Base-by-base conservation (phyloP, 2,888 invertebrate genomes). In the Ptycholaimellus sp. region DNA sequence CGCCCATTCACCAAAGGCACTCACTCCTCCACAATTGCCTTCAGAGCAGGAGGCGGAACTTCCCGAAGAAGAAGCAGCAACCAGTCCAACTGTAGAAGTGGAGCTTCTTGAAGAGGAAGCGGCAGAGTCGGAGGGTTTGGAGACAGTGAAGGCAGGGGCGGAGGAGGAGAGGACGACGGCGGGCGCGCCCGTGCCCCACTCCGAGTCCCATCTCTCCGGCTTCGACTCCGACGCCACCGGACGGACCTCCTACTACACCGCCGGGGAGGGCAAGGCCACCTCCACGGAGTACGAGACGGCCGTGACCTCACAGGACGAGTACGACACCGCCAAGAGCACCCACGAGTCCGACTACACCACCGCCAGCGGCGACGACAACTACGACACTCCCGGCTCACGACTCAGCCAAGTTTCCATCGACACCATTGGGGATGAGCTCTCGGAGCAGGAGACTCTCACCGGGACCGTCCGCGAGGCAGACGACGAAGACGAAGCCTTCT, bases 271-370 rank as follows among this genome's bases (percentile, higher is more conserved):
- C 11, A 38, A 44, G 23, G 38, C 38, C n/a, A 46, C 41, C 25
- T 44, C 46, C 14, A 42, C 41, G 28, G 40, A 47, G 23, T 50
- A 49, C 30, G 50, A 50, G 28, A 49, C 50, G 6, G 45, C 46
- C 35, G 44, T 45, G 1, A 49, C 46, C 3, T 46, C 50, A 11
- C 48, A 47, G 31, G 49, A 50, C 25, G 46, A 46, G 2, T 32
- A 36, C 23, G 40, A 39, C 13, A 33, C 34, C 13, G 32, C 42
- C 3, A n/a, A 35, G 46, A 46, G 46, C 9, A 42, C 45, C 7
- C 47, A 47, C 37, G 49, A 49, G 30, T 46, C 46, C 16, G 46
- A 49, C 35, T 49, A 49, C 38, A 44, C 46, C 7, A 44, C 45
- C 3, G 47, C 49, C 3, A 42, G 45, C 1, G 41, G 41, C 18